These are phyloP conservation scores for Sceliomorpha sp. DNA, from an alignment of 2,888 invertebrate species.

Conservation along the genomic window DNA sequence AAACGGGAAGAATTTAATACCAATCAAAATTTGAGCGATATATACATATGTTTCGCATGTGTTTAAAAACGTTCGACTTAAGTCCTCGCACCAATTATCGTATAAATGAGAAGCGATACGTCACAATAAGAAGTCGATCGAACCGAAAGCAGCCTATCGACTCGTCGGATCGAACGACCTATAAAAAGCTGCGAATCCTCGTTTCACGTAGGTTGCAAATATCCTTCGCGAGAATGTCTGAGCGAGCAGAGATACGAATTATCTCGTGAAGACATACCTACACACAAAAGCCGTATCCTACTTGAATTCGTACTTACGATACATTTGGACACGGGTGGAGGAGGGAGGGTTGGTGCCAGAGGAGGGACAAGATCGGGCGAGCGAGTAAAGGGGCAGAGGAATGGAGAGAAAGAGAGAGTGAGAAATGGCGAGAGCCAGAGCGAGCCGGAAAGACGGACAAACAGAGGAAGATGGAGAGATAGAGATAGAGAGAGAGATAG, in stretches of 20 bases:
- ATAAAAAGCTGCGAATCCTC: conserved; percentile 6
- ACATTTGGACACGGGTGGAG: conserved; percentile 48
- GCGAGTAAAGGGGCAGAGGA: conserved; percentile 45
- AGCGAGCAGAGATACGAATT: conserved; percentile 47
- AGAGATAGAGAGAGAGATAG: conserved; percentile 54
- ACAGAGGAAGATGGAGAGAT: no score
- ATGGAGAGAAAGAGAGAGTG: conserved; percentile 20
- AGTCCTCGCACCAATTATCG: no score
- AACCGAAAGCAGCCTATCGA: no score
- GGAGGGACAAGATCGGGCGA: conserved; percentile 40
- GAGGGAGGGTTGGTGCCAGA: conserved; percentile 17
- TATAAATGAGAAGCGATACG: no score
- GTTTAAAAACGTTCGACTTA: no score
- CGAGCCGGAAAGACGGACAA: conserved; percentile 33
- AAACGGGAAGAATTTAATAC: no score
- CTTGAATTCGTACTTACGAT: conserved; percentile 57
- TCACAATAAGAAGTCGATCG: no score
- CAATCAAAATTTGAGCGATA: no score
- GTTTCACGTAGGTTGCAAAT: no score
- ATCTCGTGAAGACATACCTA: conserved; percentile 55
- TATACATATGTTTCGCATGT: no score
- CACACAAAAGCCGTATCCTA: conserved; percentile 55
- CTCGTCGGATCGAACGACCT: neutral
- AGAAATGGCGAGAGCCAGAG: conserved; percentile 17
- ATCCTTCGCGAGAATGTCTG: conserved; percentile 1